phyloP scores from a whole-genome alignment of 2,888 invertebrate genomes.

The Cepaea hortensis region DNA sequence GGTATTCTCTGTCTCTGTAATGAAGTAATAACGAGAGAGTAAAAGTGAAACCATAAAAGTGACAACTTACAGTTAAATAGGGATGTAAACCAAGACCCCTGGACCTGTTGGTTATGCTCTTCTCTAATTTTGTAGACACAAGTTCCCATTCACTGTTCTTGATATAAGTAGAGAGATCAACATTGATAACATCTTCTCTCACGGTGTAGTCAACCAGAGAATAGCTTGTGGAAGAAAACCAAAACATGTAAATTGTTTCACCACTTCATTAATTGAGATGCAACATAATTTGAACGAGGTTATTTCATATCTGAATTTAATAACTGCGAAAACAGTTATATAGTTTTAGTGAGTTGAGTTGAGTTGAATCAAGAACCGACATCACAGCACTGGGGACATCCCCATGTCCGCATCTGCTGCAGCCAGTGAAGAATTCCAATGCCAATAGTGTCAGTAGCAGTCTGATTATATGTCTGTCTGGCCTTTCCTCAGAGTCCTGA shows the following conservation, averaged over 20 bases:
- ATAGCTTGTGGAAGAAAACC: slow-evolving; percentile 15
- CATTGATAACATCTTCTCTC: slow-evolving; percentile 43
- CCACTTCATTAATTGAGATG: background rate
- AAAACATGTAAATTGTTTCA: background rate
- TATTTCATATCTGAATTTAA: too few relatives aligned
- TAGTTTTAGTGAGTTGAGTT: too few relatives aligned
- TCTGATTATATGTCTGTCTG: too few relatives aligned
- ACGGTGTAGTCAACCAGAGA: slow-evolving; percentile 48
- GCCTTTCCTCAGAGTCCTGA: too few relatives aligned
- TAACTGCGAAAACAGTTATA: too few relatives aligned
- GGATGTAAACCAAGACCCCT: slow-evolving; percentile 68
- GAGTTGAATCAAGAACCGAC: too few relatives aligned
- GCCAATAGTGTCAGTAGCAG: too few relatives aligned
- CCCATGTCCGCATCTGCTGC: too few relatives aligned
- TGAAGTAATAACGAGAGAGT: too few relatives aligned
- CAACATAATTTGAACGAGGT: background rate
- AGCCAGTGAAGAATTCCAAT: too few relatives aligned
- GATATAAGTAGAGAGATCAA: slow-evolving; percentile 54
- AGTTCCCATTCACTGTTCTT: slow-evolving; percentile 79
- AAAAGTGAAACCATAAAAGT: background rate
- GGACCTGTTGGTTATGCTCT: slow-evolving; percentile 57
- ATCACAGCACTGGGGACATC: too few relatives aligned
- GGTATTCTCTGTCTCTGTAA: too few relatives aligned
- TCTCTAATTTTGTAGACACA: slow-evolving; percentile 63
- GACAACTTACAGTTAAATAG: slow-evolving; percentile 60